phyloP scores from a whole-genome alignment of 2,797 vertebrate species.

The Platalea minor region DNA sequence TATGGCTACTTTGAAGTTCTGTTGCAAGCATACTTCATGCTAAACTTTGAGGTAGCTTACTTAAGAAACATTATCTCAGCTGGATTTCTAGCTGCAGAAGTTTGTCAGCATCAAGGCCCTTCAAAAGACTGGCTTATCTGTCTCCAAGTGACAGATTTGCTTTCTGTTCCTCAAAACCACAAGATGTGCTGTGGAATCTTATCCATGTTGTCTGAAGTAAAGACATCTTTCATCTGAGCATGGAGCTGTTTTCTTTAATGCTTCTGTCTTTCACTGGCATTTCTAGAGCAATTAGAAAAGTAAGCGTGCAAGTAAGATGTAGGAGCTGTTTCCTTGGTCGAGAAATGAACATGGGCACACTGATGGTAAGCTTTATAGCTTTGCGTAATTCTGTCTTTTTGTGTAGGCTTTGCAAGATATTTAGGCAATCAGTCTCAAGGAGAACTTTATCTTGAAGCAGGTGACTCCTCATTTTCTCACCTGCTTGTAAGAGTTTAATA shows the following conservation, averaged over 20 bases:
- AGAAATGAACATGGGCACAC: not conserved
- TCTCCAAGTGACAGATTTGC: not conserved
- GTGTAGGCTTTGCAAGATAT: not conserved
- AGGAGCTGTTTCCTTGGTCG: not conserved
- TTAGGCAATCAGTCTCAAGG: not conserved
- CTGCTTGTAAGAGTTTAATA: not conserved
- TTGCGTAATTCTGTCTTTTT: not conserved
- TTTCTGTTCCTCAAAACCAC: slow-evolving; percentile 6
- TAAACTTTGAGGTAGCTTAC: not conserved
- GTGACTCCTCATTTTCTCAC: not conserved
- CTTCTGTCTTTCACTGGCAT: not conserved
- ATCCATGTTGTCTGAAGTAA: not conserved
- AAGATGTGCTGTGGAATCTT: not conserved
- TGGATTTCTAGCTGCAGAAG: not conserved
- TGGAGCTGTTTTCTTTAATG: not conserved
- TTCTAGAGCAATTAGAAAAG: not conserved
- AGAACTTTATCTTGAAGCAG: not conserved
- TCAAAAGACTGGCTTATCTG: not conserved
- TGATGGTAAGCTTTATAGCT: not conserved
- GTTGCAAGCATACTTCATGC: not conserved
- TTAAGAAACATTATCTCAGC: not conserved
- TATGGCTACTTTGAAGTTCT: not conserved
- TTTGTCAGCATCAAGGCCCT: not conserved
- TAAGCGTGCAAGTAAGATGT: not conserved
- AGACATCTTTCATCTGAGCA: not conserved